These are phyloP conservation scores for Stenopsyche tienmushanensis DNA, from an alignment of 1,140 invertebrate genomes.

Conservation along the genomic window DNA sequence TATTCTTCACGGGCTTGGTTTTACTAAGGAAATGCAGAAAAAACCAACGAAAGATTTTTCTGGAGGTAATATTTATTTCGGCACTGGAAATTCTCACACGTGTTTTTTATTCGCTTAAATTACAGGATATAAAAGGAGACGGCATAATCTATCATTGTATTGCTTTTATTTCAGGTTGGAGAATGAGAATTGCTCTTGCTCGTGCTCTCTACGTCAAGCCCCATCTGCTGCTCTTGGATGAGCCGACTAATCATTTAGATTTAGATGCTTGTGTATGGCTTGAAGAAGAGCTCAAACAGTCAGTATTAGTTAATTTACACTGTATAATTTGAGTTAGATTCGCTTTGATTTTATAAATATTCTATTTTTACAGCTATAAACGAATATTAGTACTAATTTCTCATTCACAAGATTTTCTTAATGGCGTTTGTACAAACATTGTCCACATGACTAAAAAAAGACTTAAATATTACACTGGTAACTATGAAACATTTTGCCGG, in stretches of 20 bases:
- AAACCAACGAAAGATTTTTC: slow-evolving; percentile 94
- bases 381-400: slow-evolving; percentile 98
- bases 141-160: background rate
- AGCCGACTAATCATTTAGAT: slow-evolving; percentile 98
- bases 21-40: slow-evolving; percentile 91
- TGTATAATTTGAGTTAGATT: background rate
- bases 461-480: slow-evolving; percentile 93
- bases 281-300: slow-evolving; percentile 94
- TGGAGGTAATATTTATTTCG: slow-evolving; percentile 55
- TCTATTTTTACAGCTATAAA: slow-evolving; percentile 70
- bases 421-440: slow-evolving; percentile 99
- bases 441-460: slow-evolving; percentile 93
- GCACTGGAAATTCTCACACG: background rate
- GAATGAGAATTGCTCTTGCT: slow-evolving; percentile 99
- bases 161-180: slow-evolving; percentile 72
- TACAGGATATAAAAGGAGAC: background rate
- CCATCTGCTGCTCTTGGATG: slow-evolving; percentile 90
- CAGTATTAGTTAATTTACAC: slow-evolving; percentile 43
- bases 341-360: background rate
- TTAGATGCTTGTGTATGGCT: slow-evolving; percentile 99
- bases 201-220: slow-evolving; percentile 88
- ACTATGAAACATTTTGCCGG: slow-evolving; percentile 94
- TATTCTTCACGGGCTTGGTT: slow-evolving; percentile 96
- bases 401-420: slow-evolving; percentile 99
- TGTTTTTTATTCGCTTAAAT: background rate